Evolutionary conservation across 2,113 vertebrate species (phyloP).

Genomic region (Odontophorus gujanensis): DNA sequence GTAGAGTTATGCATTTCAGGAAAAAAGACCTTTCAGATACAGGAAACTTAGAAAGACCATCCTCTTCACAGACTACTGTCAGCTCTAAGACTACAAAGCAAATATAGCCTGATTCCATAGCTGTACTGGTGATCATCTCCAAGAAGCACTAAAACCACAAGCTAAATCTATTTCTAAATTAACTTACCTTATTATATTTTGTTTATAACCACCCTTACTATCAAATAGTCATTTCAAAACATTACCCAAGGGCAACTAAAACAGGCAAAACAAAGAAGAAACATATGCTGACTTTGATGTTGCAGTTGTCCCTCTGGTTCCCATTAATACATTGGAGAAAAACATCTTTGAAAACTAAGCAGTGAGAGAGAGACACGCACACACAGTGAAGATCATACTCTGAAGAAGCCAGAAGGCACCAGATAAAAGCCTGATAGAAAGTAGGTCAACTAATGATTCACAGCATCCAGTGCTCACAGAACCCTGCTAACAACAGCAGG

Average conservation of each 20-base stretch:
- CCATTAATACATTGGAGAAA: slow-evolving; percentile 11
- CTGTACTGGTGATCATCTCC: not conserved
- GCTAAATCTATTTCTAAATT: not conserved
- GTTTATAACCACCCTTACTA: not conserved
- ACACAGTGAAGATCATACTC: slow-evolving; percentile 7
- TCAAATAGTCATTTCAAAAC: not conserved
- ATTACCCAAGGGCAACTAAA: not conserved
- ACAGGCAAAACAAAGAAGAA: slow-evolving; percentile 37
- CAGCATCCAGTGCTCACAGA: slow-evolving; percentile 14
- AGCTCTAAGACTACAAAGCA: not conserved
- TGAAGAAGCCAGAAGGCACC: slow-evolving; percentile 53
- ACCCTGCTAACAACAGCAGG: slow-evolving; percentile 10
- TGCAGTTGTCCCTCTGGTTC: not conserved
- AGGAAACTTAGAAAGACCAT: not conserved
- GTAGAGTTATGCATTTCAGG: not conserved
- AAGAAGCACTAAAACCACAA: not conserved
- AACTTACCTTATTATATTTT: not conserved
- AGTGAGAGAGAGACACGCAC: not conserved
- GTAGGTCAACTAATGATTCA: slow-evolving; percentile 67
- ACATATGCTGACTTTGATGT: slow-evolving; percentile 22
- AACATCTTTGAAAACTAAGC: slow-evolving; percentile 44
- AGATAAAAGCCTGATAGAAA: slow-evolving; percentile 68
- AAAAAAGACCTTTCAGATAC: not conserved
- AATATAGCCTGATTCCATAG: not conserved
- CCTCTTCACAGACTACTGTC: not conserved